Percentiles rank a stretch among this genome's conserved stretches.
Evolutionary conservation across 2,888 invertebrate species (phyloP).

Genomic region (Cabera pusaria): DNA sequence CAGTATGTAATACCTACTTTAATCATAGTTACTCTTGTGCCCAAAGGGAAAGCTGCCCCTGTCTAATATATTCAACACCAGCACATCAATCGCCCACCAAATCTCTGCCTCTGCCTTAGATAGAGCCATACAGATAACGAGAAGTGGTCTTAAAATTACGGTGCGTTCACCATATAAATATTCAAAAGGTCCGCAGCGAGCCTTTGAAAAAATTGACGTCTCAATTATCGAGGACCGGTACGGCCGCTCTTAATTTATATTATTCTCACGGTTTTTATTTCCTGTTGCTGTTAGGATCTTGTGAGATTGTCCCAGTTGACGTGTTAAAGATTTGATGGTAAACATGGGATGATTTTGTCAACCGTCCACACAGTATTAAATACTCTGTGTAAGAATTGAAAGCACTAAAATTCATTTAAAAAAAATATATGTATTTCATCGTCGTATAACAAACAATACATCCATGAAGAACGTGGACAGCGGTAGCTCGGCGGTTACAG

Average conservation of each 20-base stretch:
- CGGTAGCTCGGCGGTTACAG: too few relatives aligned
- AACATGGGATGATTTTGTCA: too few relatives aligned
- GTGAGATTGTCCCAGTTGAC: conserved; percentile 35
- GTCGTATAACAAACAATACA: too few relatives aligned
- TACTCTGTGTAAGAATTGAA: too few relatives aligned
- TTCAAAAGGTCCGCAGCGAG: conserved; percentile 61
- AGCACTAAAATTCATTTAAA: too few relatives aligned
- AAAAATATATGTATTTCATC: too few relatives aligned
- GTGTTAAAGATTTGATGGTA: too few relatives aligned
- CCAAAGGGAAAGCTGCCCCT: background rate
- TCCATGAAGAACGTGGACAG: too few relatives aligned
- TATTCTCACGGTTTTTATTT: conserved; percentile 79
- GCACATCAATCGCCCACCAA: conserved; percentile 36
- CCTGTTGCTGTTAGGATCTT: conserved; percentile 59
- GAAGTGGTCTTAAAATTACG: conserved; percentile 74
- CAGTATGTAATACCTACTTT: too few relatives aligned
- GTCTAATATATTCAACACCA: conserved; percentile 15
- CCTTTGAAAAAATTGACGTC: conserved; percentile 78
- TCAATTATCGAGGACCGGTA: conserved; percentile 69
- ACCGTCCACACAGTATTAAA: too few relatives aligned
- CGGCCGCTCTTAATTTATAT: conserved; percentile 67
- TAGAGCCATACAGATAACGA: conserved; percentile 69
- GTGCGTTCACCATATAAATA: conserved; percentile 75
- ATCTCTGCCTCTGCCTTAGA: conserved; percentile 55
- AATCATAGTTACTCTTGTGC: too few relatives aligned